Evolutionary conservation across 2,888 invertebrate species (phyloP), one percentile per base, ranked within the genome.

Genomic region (Teleiodes luculella): DNA sequence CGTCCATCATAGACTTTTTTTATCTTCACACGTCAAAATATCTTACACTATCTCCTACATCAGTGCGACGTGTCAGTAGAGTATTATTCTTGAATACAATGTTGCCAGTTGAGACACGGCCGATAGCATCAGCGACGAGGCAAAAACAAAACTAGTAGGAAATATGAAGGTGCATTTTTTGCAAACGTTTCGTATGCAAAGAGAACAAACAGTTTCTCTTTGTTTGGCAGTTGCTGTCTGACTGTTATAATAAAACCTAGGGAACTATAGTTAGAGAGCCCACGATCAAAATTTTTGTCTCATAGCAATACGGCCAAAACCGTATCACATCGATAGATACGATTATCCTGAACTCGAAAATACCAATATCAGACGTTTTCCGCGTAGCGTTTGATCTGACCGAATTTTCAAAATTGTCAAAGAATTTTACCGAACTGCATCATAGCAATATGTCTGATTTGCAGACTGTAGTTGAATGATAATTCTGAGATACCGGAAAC

Each of bases 11-110:
- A 16, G 13, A 11, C 65, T 67, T 68, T 72, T 79, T 78, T 68
- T 70, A 64, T 66, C 68, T 74, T 74, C 72, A 75, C 78, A 75
- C 76, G 79, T 82, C 80, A 80, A 76, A 83, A 78, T 76, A 75
- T 76, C 70, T 77, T 68, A 74, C 66, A 58, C 69, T 82, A 83
- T 85, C 82, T 68, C 54, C 43, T 62, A 58, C 69, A 81, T 82
- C 80, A 59, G 70, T 62, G 75, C 74, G 76, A 77, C 74, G 73
- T 65, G 76, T 75, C 77, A 70, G 68, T 60, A 57, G 52, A 55
- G 63, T 66, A 70, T 68, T 67, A 68, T 64, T 64, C 57, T 62
- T 63, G 67, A 68, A 67, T 67, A 75, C 74, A 76, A 72, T 74
- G 74, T 74, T 69, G 66, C 64, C 61, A 66, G 73, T 67, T 72